These are phyloP conservation scores for Scrobipalpa costella DNA, from an alignment of 2,888 invertebrate genomes.

Conservation along the genomic window DNA sequence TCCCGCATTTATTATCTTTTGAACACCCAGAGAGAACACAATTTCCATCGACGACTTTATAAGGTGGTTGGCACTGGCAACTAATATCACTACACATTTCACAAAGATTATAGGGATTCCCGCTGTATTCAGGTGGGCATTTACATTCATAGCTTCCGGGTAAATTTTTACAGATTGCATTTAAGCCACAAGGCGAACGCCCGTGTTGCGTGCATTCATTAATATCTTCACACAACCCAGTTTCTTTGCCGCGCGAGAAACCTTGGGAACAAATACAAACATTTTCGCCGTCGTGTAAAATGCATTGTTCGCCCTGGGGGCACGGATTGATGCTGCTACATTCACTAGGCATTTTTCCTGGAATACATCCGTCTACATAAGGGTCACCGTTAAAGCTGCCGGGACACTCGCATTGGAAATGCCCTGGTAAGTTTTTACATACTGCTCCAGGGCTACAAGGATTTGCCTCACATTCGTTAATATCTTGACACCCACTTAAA, in stretches of 20 bases:
- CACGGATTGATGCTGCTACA: slow-evolving; percentile 90
- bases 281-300: slow-evolving; percentile 88
- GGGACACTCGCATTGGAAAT: slow-evolving; percentile 93
- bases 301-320: slow-evolving; percentile 92
- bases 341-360: slow-evolving; percentile 83
- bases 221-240: slow-evolving; percentile 90
- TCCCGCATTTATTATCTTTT: slow-evolving; percentile 89
- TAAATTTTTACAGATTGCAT: slow-evolving; percentile 94
- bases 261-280: slow-evolving; percentile 95
- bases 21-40: slow-evolving; percentile 93
- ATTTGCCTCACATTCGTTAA: slow-evolving; percentile 91
- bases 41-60: slow-evolving; percentile 90
- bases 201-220: slow-evolving; percentile 91
- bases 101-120: slow-evolving; percentile 93
- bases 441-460: slow-evolving; percentile 93
- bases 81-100: slow-evolving; percentile 91
- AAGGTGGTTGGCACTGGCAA: slow-evolving; percentile 94
- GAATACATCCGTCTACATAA: slow-evolving; percentile 87
- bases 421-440: slow-evolving; percentile 93
- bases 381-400: slow-evolving; percentile 90
- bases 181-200: slow-evolving; percentile 91
- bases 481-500: slow-evolving; percentile 89
- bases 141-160: slow-evolving; percentile 97
- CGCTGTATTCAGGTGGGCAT: slow-evolving; percentile 92
- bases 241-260: slow-evolving; percentile 87